Percentiles rank a stretch among this genome's conserved stretches.
Conservation (phyloP, 2,113 vertebrate genomes). For the Phalacrocorax aristotelis region DNA sequence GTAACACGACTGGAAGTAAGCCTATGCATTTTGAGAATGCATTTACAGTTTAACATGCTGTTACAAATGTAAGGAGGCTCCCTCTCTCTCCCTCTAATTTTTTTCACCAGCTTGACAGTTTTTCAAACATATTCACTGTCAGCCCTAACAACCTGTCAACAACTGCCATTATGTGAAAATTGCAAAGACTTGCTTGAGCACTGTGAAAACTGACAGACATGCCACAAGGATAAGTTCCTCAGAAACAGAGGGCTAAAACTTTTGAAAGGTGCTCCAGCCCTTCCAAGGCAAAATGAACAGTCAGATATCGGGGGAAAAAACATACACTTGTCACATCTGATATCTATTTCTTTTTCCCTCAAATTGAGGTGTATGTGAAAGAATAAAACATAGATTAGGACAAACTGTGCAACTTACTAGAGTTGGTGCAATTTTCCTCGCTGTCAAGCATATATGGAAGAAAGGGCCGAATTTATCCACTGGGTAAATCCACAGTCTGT, state of each 20-base stretch:
- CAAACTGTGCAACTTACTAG: conserved; percentile 47
- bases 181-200: conserved; percentile 80
- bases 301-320: conserved; percentile 77
- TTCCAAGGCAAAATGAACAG: conserved; percentile 89
- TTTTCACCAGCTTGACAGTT: conserved; percentile 89
- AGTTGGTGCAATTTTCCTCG: conserved; percentile 54
- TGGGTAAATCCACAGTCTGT: neutral
- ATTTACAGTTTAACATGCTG: conserved; percentile 75
- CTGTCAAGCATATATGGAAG: neutral
- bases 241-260: conserved; percentile 83
- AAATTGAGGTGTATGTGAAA: conserved; percentile 78
- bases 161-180: conserved; percentile 85
- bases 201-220: conserved; percentile 90
- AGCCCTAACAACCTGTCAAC: conserved; percentile 90
- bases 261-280: conserved; percentile 85
- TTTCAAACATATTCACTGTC: conserved; percentile 92
- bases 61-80: conserved; percentile 76
- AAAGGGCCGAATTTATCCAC: neutral
- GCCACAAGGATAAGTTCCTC: conserved; percentile 90
- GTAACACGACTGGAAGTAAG: conserved; percentile 61
- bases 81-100: conserved; percentile 77
- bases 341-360: conserved; percentile 74
- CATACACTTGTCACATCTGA: conserved; percentile 86
- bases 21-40: conserved; percentile 57
- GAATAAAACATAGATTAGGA: conserved; percentile 72